Percentiles rank a stretch among this genome's conserved stretches.
phyloP scores from a whole-genome alignment of 2,888 invertebrate genomes.

The Drosophila fulvimacula region DNA sequence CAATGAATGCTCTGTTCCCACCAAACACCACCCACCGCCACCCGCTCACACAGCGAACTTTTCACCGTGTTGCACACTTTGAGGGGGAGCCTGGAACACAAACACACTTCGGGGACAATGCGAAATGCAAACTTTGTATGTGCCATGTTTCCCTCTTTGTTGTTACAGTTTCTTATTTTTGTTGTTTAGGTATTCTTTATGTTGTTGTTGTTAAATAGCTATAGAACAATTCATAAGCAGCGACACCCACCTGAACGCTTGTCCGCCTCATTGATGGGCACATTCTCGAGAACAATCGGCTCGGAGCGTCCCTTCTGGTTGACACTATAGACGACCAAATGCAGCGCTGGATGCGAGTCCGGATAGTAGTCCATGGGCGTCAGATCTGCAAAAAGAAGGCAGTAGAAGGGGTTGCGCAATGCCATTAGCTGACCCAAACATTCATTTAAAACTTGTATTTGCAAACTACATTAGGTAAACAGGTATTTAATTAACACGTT shows the following conservation, averaged over 20 bases:
- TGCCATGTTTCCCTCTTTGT: conserved; percentile 26
- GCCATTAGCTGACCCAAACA: conserved; percentile 61
- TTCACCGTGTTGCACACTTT: conserved; percentile 50
- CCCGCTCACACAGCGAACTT: conserved; percentile 35
- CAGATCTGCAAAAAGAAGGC: conserved; percentile 76
- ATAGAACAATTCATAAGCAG: conserved; percentile 37
- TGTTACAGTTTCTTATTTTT: conserved; percentile 4
- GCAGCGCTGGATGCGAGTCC: conserved; percentile 87
- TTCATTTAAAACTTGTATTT: conserved; percentile 71
- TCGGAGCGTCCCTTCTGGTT: conserved; percentile 95
- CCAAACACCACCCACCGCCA: conserved; percentile 5
- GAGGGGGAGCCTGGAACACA: conserved; percentile 40
- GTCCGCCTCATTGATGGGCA: conserved; percentile 94
- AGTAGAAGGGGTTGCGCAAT: neutral
- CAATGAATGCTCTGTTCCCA: conserved; percentile 66
- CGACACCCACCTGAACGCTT: conserved; percentile 90
- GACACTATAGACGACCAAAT: conserved; percentile 92
- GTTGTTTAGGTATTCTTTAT: neutral
- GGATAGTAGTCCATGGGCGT: conserved; percentile 84
- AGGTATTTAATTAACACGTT: conserved; percentile 78
- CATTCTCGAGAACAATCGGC: conserved; percentile 92
- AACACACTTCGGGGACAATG: conserved; percentile 56
- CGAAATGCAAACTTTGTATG: conserved; percentile 60
- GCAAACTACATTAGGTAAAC: conserved; percentile 76
- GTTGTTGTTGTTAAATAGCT: conserved; percentile 9